Evolutionary conservation across 2,113 vertebrate genomes (phyloP).

Genomic region (Passer domesticus): DNA sequence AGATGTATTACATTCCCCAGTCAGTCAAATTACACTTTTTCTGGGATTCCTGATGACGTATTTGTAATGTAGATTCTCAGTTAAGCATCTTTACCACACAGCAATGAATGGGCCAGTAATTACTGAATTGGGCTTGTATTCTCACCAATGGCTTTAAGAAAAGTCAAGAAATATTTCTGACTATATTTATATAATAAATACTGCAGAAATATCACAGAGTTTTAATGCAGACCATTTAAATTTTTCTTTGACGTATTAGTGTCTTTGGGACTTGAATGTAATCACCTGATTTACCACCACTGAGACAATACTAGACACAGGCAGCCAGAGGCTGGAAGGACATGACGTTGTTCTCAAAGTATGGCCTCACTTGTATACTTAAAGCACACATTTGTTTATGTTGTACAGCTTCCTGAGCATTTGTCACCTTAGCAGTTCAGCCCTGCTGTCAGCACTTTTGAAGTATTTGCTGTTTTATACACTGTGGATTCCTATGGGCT

Average conservation of each 20-base stretch:
- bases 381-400: slow-evolving; percentile 21
- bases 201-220: neutral
- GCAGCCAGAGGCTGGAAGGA: neutral
- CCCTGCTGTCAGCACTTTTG: slow-evolving; percentile 46
- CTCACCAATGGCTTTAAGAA: neutral
- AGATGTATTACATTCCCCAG: neutral
- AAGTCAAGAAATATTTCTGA: neutral
- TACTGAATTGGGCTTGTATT: neutral
- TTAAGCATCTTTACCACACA: neutral
- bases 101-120: neutral
- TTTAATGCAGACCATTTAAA: neutral
- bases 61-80: neutral
- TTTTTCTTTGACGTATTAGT: neutral
- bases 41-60: neutral
- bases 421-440: slow-evolving; percentile 30
- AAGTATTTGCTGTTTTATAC: slow-evolving; percentile 47
- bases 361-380: neutral
- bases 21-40: neutral
- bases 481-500: neutral
- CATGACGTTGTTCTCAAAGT: neutral
- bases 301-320: neutral
- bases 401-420: slow-evolving; percentile 20
- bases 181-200: neutral
- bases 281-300: neutral
- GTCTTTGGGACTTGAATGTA: neutral